Conservation (phyloP, 2,888 invertebrate genomes). For the Tiliacea citrago region DNA sequence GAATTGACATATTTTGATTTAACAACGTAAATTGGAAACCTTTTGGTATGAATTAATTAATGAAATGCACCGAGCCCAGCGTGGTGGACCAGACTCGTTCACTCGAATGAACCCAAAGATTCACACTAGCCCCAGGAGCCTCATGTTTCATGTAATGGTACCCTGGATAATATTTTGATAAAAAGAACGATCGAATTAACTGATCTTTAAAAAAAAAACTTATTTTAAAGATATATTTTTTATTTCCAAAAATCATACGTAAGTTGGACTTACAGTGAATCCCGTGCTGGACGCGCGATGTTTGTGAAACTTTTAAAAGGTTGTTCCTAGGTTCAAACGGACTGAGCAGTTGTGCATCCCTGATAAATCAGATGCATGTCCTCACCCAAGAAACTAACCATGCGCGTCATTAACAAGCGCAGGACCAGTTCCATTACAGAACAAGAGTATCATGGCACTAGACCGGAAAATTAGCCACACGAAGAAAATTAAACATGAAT, state of each 20-base stretch:
- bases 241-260: neutral
- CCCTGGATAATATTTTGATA: too few species aligned
- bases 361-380: conserved; percentile 5
- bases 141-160: too few species aligned
- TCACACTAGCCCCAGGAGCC: too few species aligned
- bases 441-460: conserved; percentile 30
- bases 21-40: neutral
- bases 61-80: too few species aligned
- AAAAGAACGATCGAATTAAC: too few species aligned
- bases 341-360: neutral
- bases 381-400: conserved; percentile 28
- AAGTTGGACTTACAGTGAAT: neutral
- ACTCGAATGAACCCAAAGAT: too few species aligned
- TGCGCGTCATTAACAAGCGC: conserved; percentile 37
- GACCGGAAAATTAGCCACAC: conserved; percentile 11
- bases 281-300: neutral
- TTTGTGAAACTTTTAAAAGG: neutral
- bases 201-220: too few species aligned
- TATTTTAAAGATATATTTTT: too few species aligned
- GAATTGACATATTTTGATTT: neutral
- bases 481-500: conserved; percentile 40
- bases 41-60: too few species aligned
- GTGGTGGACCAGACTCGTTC: too few species aligned
- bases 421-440: conserved; percentile 22
- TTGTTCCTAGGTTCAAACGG: neutral